Evolutionary conservation across 2,797 vertebrate genomes (phyloP).

Genomic region (Phoebastria nigripes): DNA sequence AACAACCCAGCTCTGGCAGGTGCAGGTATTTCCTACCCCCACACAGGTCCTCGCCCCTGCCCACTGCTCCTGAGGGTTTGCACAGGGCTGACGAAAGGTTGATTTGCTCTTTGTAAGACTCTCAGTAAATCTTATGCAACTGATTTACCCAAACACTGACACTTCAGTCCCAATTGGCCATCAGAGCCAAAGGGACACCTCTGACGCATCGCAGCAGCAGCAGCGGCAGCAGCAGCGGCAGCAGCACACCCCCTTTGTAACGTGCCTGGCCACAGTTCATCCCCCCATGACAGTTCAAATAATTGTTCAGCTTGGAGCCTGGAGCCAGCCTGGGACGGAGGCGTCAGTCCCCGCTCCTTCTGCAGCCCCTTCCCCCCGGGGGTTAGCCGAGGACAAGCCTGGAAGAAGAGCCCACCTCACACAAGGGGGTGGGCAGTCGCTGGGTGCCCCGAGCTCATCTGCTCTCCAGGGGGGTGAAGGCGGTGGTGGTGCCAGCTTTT

Average conservation of each 20-base stretch:
- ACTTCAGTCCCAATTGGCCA: accelerated
- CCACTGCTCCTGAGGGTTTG: background rate
- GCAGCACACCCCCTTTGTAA: background rate
- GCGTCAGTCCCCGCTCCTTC: accelerated
- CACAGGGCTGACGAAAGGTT: background rate
- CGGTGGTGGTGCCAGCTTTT: background rate
- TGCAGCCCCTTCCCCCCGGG: background rate
- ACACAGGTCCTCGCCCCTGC: background rate
- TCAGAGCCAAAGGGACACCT: background rate
- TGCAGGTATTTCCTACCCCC: background rate
- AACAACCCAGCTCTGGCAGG: background rate
- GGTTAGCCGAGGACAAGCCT: background rate
- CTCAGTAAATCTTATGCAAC: background rate
- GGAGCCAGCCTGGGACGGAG: background rate
- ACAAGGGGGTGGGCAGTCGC: too few relatives aligned
- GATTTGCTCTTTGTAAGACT: background rate
- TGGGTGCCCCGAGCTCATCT: background rate
- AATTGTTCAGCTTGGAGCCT: background rate
- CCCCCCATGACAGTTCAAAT: background rate
- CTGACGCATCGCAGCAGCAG: background rate
- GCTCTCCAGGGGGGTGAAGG: background rate
- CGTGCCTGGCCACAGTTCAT: background rate
- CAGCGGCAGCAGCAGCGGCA: background rate
- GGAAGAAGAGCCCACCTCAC: background rate
- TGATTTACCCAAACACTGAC: background rate